A percentile compares a stretch with the other conserved stretches of the same genome.
These are phyloP conservation scores for Acanthochromis polyacanthus DNA, from an alignment of 2,113 vertebrate genomes.

Conservation along the genomic window DNA sequence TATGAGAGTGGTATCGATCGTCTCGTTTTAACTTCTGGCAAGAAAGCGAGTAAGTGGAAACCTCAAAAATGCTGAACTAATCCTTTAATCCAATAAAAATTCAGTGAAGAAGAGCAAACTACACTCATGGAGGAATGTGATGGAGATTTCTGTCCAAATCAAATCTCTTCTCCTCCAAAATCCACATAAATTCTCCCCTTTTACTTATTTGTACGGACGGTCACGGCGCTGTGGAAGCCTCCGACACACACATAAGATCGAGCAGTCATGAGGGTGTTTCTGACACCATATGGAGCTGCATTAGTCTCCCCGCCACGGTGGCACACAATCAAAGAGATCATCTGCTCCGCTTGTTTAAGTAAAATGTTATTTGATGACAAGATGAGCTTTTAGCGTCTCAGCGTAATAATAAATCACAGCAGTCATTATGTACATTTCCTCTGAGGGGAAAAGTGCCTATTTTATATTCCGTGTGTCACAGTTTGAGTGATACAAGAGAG, in stretches of 20 bases:
- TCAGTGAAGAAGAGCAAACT: background rate
- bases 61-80: background rate
- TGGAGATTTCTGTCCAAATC: too few species aligned
- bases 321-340: constrained; percentile 47
- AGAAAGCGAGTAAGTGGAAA: background rate
- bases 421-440: constrained; percentile 27
- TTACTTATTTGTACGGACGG: background rate
- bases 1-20: background rate
- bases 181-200: too few species aligned
- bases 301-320: constrained; percentile 25
- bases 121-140: too few species aligned
- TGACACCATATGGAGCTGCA: constrained; percentile 44
- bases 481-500: constrained; percentile 11
- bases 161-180: too few species aligned
- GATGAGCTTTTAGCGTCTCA: constrained; percentile 21
- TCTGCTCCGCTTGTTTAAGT: constrained; percentile 50
- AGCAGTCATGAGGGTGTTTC: constrained; percentile 45
- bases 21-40: background rate
- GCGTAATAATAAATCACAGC: constrained; percentile 32
- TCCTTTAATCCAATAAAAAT: background rate
- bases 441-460: background rate
- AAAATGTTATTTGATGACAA: constrained; percentile 44
- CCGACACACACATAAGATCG: constrained; percentile 13
- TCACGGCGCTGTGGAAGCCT: constrained; percentile 2
- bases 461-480: constrained; percentile 19